Percentiles rank a stretch among this genome's conserved stretches.
phyloP scores from a whole-genome alignment of 2,113 vertebrate species.

The Macquaria ambigua region DNA sequence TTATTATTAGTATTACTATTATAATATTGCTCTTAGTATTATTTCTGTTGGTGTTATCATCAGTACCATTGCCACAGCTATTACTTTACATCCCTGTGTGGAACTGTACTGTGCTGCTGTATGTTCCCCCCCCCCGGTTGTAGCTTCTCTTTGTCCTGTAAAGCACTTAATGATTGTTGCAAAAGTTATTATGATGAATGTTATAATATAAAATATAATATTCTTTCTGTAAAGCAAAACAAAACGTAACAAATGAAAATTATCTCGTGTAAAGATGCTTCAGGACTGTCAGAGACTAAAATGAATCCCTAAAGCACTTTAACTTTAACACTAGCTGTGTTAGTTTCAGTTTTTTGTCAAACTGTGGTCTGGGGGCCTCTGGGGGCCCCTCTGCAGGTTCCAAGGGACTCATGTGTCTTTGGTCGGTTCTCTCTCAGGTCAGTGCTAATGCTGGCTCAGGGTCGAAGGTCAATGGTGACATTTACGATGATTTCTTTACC shows the following conservation, averaged over 20 bases:
- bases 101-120: no score
- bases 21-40: no score
- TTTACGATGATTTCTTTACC: slow-evolving; percentile 19
- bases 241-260: background rate
- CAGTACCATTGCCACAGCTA: no score
- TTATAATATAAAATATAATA: no score
- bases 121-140: no score
- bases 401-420: background rate
- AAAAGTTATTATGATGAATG: background rate
- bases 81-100: no score
- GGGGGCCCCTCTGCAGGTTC: background rate
- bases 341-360: background rate
- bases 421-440: background rate
- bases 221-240: background rate
- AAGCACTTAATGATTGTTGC: background rate
- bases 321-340: background rate
- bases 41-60: no score
- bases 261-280: background rate
- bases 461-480: slow-evolving; percentile 36
- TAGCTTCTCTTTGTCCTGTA: background rate
- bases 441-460: slow-evolving; percentile 22
- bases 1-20: no score
- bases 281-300: background rate
- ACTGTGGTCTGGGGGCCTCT: background rate
- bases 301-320: background rate